Evolutionary conservation across 2,797 vertebrate species (phyloP).

Genomic region (Brotula barbata): DNA sequence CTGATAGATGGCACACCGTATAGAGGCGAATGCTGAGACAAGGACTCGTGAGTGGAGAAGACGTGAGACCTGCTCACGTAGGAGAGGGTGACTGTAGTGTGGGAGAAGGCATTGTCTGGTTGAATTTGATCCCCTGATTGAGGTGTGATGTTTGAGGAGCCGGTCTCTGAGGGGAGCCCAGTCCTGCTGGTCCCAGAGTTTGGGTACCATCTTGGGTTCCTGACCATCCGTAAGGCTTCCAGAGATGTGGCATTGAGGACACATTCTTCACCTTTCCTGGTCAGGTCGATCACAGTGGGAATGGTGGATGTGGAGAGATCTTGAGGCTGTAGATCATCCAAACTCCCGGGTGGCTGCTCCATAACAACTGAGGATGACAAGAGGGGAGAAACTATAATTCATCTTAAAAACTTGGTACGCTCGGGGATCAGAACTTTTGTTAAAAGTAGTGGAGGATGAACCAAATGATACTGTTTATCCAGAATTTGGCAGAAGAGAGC

Average conservation of each 20-base stretch:
- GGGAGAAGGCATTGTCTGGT: constrained; percentile 79
- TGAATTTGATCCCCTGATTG: constrained; percentile 73
- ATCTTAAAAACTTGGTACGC: too few relatives aligned
- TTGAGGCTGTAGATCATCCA: constrained; percentile 78
- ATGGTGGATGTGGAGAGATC: constrained; percentile 73
- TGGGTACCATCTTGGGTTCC: constrained; percentile 70
- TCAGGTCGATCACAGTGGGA: constrained; percentile 70
- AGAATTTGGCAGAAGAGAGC: too few relatives aligned
- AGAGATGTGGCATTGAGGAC: constrained; percentile 59
- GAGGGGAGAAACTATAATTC: neutral
- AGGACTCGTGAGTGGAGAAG: constrained; percentile 67
- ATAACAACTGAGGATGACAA: constrained; percentile 75
- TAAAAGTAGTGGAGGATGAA: too few relatives aligned
- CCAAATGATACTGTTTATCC: too few relatives aligned
- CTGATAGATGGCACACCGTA: constrained; percentile 69
- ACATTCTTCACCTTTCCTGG: constrained; percentile 68
- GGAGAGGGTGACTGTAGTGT: constrained; percentile 83
- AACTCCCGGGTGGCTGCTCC: constrained; percentile 77
- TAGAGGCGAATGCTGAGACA: constrained; percentile 63
- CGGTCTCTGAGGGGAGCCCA: constrained; percentile 59
- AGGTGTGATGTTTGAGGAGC: constrained; percentile 49
- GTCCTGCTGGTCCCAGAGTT: constrained; percentile 56
- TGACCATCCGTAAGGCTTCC: constrained; percentile 65
- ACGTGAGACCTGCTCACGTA: constrained; percentile 82
- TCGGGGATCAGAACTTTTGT: too few relatives aligned